phyloP scores from a whole-genome alignment of 2,888 invertebrate genomes.

The Aspidapion aeneum region DNA sequence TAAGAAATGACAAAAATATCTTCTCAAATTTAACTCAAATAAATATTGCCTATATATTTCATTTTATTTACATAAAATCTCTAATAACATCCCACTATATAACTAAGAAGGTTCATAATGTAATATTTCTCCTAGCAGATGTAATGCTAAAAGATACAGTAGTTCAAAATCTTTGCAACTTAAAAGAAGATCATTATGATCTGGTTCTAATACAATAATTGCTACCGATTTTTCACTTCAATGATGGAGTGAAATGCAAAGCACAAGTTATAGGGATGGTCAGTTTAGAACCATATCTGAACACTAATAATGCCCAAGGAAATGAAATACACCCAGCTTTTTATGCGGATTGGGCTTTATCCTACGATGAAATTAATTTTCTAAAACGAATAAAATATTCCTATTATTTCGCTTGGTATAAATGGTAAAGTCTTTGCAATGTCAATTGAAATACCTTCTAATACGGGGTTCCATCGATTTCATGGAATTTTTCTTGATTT shows the following conservation, averaged over 20 bases:
- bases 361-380: constrained; percentile 37
- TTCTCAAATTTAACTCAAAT: too few relatives aligned
- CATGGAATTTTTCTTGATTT: too few relatives aligned
- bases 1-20: too few relatives aligned
- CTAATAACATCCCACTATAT: too few relatives aligned
- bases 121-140: too few relatives aligned
- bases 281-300: constrained; percentile 27
- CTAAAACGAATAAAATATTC: constrained; percentile 39
- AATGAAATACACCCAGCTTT: constrained; percentile 31
- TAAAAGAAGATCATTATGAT: constrained; percentile 17
- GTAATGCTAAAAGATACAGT: background rate
- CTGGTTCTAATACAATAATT: constrained; percentile 17
- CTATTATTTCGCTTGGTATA: constrained; percentile 29
- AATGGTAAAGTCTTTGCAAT: too few relatives aligned
- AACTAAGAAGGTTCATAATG: too few relatives aligned
- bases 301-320: constrained; percentile 30
- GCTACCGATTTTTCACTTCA: constrained; percentile 1
- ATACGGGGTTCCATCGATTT: too few relatives aligned
- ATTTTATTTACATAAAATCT: too few relatives aligned
- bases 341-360: constrained; percentile 32
- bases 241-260: constrained; percentile 3
- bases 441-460: too few relatives aligned
- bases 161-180: background rate
- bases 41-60: too few relatives aligned
- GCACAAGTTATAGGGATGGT: constrained; percentile 17